Evolutionary conservation across 2,888 invertebrate genomes (phyloP), one percentile per base, ranked within the genome.

Genomic region (Spisula solida): DNA sequence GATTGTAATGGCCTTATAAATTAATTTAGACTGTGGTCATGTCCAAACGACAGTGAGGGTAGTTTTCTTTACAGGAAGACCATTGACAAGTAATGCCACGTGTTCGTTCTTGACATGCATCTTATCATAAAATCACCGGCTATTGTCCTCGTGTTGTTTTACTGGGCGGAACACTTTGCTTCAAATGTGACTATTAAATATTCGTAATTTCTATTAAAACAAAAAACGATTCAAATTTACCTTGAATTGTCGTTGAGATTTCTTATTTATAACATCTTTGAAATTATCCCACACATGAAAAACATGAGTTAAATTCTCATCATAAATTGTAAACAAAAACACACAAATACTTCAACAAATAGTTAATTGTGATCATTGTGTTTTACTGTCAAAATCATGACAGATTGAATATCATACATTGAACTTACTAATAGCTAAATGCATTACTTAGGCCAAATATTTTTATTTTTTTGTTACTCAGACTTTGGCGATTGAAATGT

Each of bases 261-360:
- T 51, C 16, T 51, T 1, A 51, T 51, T 51, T 16, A 51, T 51
- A 20, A 25, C n/a, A 66, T 25, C 60, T 41, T 2, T 8, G 25
- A 66, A 66, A 66, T 25, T 66, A 25, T 66, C 60, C 60, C 60
- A 66, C 60, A 66, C n/a, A 25, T 66, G 5, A 56, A 66, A 66
- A 66, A 51, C 51, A 51, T 51, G 51, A 51, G 2, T 51, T 51
- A 10, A 66, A 20, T 60, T 60, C 60, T 10, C 60, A 66, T 66
- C 5, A 66, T 66, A 25, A 66, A 66, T 66, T 66, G 60, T 25
- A 66, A 66, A 6, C 60, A 66, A 66, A 66, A 66, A 66, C 60
- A 41, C 41, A 5, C 4, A 25, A 12, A 66, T 25, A 25, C n/a
- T 66, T 66, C 25, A 66, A 66, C 60, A 66, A 66, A 25, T 25